Evolutionary conservation across 2,113 vertebrate genomes (phyloP), one percentile per base, ranked within the genome.

Genomic region (Puma concolor): DNA sequence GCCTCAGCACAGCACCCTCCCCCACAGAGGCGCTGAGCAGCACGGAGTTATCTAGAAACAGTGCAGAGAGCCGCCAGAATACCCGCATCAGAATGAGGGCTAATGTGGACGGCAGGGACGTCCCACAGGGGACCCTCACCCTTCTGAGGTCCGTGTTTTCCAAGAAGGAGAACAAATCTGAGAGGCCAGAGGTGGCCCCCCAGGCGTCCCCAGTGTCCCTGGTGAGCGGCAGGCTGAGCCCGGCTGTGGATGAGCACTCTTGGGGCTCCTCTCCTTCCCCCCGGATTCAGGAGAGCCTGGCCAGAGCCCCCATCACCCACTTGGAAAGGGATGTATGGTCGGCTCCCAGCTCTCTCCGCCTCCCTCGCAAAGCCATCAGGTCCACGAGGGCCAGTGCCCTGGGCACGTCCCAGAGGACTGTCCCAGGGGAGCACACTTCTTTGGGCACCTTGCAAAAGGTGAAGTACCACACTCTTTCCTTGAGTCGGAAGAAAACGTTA

Each of bases 281-380:
- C 52, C 97, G 95, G 12, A 71, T 97, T 17, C 97, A 27, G 23
- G 98, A 66, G 88, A 98, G 98, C 88, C 97, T 98, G 76, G 91
- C 97, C 84, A 99, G 99, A 2, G 98, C 98, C 48, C 98, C 98
- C 27, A 88, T 96, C 5, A 95, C 95, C 87, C 97, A 77, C 80
- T 74, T 89, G 2, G 54, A 98, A 0, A 72, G 97, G 14, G 98
- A 99, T 11, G 98, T 99, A 89, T 98, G 98, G 31, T 99, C 99
- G 7, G 99, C 99, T 0, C 99, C 99, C 91, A 99, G 99, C 98
- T 99, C 99, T 29, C 98, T 99, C 93, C 99, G 98, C 97, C 99
- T 99, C 85, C 99, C 99, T 23, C 98, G 98, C 57, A 99, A 99
- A 98, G 96, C 98, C 0, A 98, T 98, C 17, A 98, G 97, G 64